Conservation (phyloP, 2,797 vertebrate genomes). For the Gastrophryne carolinensis region DNA sequence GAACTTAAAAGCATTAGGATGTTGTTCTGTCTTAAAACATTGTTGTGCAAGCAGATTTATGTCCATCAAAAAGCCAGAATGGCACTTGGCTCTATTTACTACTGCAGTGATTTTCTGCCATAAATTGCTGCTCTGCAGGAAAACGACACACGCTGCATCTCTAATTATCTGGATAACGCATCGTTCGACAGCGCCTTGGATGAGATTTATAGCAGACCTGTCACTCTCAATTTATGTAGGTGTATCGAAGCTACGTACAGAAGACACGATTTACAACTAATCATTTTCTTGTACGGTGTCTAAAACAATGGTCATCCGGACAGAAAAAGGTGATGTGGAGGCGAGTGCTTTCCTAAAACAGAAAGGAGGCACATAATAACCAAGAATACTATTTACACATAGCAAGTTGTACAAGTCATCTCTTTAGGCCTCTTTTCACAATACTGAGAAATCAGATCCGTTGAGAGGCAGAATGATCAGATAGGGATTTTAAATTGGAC, state of each 20-base stretch:
- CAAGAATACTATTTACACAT: too few species aligned
- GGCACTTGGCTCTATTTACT: background rate
- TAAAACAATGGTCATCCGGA: too few species aligned
- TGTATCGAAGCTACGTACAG: background rate
- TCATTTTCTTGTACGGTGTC: too few species aligned
- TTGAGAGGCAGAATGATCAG: too few species aligned
- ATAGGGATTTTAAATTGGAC: too few species aligned
- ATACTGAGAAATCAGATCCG: too few species aligned
- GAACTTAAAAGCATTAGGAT: constrained; percentile 60
- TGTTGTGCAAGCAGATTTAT: constrained; percentile 20
- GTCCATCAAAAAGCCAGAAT: background rate
- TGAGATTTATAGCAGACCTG: background rate
- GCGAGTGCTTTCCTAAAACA: too few species aligned
- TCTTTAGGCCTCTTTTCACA: too few species aligned
- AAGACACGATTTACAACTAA: too few species aligned
- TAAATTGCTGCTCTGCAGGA: constrained; percentile 19
- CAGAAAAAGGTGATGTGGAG: too few species aligned
- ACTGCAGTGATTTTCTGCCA: constrained; percentile 14
- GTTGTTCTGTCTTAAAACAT: background rate
- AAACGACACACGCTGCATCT: background rate
- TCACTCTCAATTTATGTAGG: background rate
- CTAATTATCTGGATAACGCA: background rate
- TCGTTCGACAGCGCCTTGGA: background rate
- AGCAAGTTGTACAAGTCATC: too few species aligned
- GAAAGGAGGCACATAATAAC: too few species aligned